Evolutionary conservation across 2,113 vertebrate genomes (phyloP), one percentile per base, ranked within the genome.

Genomic region (Motacilla tschutschensis): DNA sequence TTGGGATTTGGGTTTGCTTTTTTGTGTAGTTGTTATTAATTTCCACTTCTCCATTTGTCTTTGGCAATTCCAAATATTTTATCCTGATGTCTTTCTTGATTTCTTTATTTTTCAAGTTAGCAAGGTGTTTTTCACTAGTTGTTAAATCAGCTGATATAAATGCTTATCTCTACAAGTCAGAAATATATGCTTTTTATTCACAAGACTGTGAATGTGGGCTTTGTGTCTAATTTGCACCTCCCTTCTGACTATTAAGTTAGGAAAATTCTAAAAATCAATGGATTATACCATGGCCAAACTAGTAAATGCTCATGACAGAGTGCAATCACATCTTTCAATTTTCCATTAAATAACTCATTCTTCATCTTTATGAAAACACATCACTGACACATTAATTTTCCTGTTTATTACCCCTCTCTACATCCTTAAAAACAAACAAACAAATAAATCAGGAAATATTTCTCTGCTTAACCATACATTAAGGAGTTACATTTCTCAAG

Each of bases 61-160:
- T 84, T 69, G 59, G 10, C 31, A 66, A 28, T 77, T 76, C 18
- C 31, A 63, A 28, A 22, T 82, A 73, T 81, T 87, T 89, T 75
- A 74, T 81, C 28, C 18, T 66, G 35, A 73, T 76, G 26, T 73
- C 35, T 83, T 47, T 71, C 57, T 72, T 85, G 51, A 88, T 79
- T 75, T 88, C 46, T 54, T 78, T 73, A 29, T 57, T 83, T 41
- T 63, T 85, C 25, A 38, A 54, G 17, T 78, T 83, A 70, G 25
- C 59, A 71, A 48, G 28, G 12, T 36, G 35, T 77, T 75, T n/a
- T 67, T 77, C 65, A 71, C 72, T 16, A 72, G 50, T 55, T 85
- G 28, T 54, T 86, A 93, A 86, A 84, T 84, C 50, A 69, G 14
- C 28, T 87, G 48, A 75, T 69, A 73, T 82, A 71, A 90, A 75